Evolutionary conservation across 2,888 invertebrate genomes (phyloP), one percentile per base, ranked within the genome.

Genomic region (Agrochola circellaris): DNA sequence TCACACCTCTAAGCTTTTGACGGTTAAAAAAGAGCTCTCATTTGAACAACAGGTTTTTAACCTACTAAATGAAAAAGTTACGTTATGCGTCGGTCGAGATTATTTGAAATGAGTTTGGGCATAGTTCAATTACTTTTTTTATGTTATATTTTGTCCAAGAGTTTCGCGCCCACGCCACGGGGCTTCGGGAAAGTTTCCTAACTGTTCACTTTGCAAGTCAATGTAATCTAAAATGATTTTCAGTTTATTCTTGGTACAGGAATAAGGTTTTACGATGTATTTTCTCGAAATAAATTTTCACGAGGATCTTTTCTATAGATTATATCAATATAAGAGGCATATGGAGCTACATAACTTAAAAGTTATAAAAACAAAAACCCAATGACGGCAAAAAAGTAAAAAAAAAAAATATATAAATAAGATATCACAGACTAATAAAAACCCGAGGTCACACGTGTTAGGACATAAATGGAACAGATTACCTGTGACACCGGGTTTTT

Each of bases 41-140:
- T 20, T 51, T 54, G 54, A 23, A 56, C 1, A 56, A n/a, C n/a
- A 6, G 13, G 13, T 56, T 38, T n/a, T 20, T n/a, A 38, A n/a
- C 68, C n/a, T 20, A n/a, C 17, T 20, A 4, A 34, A 54, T 68
- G n/a, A 38, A 68, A 54, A 56, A n/a, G 23, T n/a, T 30, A 30
- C 34, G 11, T 20, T 56, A 11, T 56, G 48, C 54, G 45, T 34
- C n/a, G 6, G 20, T 26, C 30, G n/a, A 51, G 56, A 78, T 54
- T 77, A 77, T 77, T 75, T 64, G 42, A 82, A 78, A 65, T 26
- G 64, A 78, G 76, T 78, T 78, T 38, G 64, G 15, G 34, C 51
- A n/a, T 26, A 58, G 51, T 78, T 78, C 42, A 58, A 78, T 82
- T 82, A 82, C 76, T 82, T 78, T 75, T 45, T 82, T 38, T 26